Evolutionary conservation across 2,888 invertebrate species (phyloP).

Genomic region (Coleophora deauratella): DNA sequence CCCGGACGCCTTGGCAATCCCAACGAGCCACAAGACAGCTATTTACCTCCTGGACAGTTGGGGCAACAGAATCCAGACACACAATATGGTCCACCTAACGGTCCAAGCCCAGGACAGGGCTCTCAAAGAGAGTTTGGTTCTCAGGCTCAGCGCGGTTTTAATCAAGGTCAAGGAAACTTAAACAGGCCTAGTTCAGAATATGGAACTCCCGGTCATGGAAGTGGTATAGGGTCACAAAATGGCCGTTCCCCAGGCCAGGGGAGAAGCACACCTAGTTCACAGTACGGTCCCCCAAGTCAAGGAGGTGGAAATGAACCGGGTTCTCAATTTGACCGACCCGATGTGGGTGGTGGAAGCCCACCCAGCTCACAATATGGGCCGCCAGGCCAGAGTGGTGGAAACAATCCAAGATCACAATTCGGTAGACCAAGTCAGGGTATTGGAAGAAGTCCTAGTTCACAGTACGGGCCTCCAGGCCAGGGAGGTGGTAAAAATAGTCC

Average conservation of each 20-base stretch:
- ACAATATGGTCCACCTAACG: constrained; percentile 41
- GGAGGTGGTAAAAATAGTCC: constrained; percentile 13
- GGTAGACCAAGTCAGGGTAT: too few relatives aligned
- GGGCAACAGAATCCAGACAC: constrained; percentile 30
- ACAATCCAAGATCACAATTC: too few relatives aligned
- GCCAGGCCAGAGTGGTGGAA: too few relatives aligned
- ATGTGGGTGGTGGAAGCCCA: too few relatives aligned
- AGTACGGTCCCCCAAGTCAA: too few relatives aligned
- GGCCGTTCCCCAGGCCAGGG: too few relatives aligned
- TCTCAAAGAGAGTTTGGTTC: constrained; percentile 13
- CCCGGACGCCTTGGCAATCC: constrained; percentile 12
- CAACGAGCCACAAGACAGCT: constrained; percentile 34
- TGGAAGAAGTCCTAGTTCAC: too few relatives aligned
- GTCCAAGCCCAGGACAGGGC: constrained; percentile 8
- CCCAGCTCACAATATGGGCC: too few relatives aligned
- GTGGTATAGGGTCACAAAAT: neutral
- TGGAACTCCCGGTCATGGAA: constrained; percentile 35
- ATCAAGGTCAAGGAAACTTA: constrained; percentile 18
- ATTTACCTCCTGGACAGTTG: constrained; percentile 37
- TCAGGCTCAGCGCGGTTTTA: constrained; percentile 14
- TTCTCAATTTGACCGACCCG: too few relatives aligned
- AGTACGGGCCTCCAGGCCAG: constrained; percentile 3
- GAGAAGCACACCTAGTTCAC: too few relatives aligned
- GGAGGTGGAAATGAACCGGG: too few relatives aligned
- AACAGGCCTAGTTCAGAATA: constrained; percentile 38